Percentiles rank a stretch among this genome's conserved stretches.
phyloP scores from a whole-genome alignment of 2,888 invertebrate genomes.

The Amblyjoppa fuscipennis region DNA sequence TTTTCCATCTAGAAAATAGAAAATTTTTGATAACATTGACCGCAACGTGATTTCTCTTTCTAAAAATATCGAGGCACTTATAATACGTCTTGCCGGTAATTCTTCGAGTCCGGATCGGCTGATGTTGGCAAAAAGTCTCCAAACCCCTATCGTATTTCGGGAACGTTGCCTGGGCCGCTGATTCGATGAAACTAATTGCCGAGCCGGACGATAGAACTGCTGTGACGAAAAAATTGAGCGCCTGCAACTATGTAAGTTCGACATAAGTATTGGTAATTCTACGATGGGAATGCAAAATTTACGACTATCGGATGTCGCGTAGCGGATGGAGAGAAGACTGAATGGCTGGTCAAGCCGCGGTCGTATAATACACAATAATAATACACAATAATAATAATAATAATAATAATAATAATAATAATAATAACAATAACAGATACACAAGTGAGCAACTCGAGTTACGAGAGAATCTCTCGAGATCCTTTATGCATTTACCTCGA shows the following conservation, averaged over 20 bases:
- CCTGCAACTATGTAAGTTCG: neutral
- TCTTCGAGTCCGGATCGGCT: neutral
- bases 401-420: neutral
- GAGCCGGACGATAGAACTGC: neutral
- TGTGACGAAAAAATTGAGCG: neutral
- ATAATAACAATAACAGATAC: conserved; percentile 2
- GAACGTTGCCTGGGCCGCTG: neutral
- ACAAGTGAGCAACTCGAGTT: conserved; percentile 9
- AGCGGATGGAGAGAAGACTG: neutral
- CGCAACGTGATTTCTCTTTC: neutral
- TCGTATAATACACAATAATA: neutral
- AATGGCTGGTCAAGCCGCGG: neutral
- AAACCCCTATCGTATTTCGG: conserved; percentile 35
- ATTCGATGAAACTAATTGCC: conserved; percentile 9
- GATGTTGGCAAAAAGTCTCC: neutral
- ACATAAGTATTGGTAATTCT: neutral
- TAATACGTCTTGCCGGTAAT: neutral
- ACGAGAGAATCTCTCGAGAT: conserved; percentile 3
- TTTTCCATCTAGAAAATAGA: neutral
- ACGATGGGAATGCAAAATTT: neutral
- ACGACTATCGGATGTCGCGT: conserved; percentile 8
- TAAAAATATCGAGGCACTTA: neutral
- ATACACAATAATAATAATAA: neutral
- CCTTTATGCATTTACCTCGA: conserved; percentile 36
- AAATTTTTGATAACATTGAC: neutral